Evolutionary conservation across 1,140 invertebrate species (phyloP).

Genomic region (Neodiprion fabricii): DNA sequence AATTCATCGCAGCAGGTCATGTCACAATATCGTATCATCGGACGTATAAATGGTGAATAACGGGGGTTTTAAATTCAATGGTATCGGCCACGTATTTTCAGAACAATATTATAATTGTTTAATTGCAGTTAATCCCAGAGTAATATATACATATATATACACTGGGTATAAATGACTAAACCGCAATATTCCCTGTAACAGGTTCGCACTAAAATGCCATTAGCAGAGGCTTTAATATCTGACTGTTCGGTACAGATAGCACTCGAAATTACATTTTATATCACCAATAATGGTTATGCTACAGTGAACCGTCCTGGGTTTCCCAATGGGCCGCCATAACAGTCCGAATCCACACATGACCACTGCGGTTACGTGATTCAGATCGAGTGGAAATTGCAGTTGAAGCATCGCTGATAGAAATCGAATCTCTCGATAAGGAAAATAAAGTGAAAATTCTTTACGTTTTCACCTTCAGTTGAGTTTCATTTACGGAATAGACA

Average conservation of each 20-base stretch:
- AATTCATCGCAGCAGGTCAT: no score
- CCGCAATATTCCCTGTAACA: background rate
- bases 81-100: background rate
- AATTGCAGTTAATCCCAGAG: no score
- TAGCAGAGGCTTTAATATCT: background rate
- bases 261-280: constrained; percentile 9
- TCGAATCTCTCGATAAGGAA: no score
- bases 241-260: constrained; percentile 8
- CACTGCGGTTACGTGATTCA: no score
- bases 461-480: no score
- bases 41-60: background rate
- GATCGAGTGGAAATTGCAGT: no score
- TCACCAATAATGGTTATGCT: background rate
- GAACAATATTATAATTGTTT: background rate
- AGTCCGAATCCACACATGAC: background rate
- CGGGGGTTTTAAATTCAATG: background rate
- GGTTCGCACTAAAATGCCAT: constrained; percentile 8
- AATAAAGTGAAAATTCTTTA: no score
- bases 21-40: background rate
- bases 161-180: background rate
- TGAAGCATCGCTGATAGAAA: no score
- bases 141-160: background rate
- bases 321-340: background rate
- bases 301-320: background rate
- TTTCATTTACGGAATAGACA: no score